Base-by-base conservation (phyloP, 2,113 vertebrate species). In the Daphoenositta chrysoptera region DNA sequence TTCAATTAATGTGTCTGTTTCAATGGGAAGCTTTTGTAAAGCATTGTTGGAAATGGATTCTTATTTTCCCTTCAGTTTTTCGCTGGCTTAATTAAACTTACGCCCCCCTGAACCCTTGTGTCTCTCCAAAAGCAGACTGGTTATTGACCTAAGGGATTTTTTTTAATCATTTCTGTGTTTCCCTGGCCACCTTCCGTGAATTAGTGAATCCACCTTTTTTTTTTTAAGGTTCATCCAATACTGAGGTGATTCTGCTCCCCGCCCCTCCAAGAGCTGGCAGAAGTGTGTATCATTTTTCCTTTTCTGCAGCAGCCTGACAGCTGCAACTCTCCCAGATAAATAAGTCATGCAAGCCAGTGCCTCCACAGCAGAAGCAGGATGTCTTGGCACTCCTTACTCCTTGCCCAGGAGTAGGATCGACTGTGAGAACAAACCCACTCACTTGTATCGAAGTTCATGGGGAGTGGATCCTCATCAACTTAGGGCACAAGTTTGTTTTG, bases 11-110 rank as follows among this genome's bases (percentile, higher is more conserved):
- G 68, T 86, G 47, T 92, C 88, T 96, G 56, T 93, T 96, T 96
- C 28, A 18, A 96, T 44, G 64, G 60, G 76, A 86, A 90, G 83
- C 60, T 72, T 94, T 97, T 90, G 79, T 90, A 73, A 89, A 88
- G 90, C 82, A 48, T 93, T 90, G 88, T 83, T 96, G 85, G 88
- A 96, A 93, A 92, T 23, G 76, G 79, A 78, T 94, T 89, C 85
- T 94, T 90, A 95, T 95, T 94, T 94, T 94, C 82, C 83, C 57
- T 97, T 93, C 92, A 89, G 66, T 93, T 97, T 96, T 96, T 96
- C 85, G 71, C 84, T 92, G 78, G 79, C 88, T 97, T 95, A 96
- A 95, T 96, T 96, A 97, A 96, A 93, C 93, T 83, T 88, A 80
- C 1, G 60, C 82, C 87, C 92, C 92, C 71, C 58, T 1, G 10